These are phyloP conservation scores for Phataginus tricuspis DNA, from an alignment of 2,797 vertebrate species.

Conservation along the genomic window DNA sequence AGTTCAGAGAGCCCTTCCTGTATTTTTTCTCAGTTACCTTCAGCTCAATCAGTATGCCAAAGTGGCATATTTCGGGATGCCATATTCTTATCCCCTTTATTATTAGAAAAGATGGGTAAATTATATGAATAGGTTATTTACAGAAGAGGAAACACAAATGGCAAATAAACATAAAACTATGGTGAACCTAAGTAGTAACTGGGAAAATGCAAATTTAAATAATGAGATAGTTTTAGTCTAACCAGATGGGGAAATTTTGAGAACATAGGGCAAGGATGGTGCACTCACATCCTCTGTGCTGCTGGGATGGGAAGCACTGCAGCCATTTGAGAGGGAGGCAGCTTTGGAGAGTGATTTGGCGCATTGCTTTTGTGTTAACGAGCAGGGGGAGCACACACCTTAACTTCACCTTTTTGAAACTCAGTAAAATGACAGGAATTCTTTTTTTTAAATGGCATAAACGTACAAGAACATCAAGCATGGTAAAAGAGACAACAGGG, in stretches of 20 bases:
- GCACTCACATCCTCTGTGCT: neutral
- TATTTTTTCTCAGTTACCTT: neutral
- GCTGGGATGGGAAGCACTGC: neutral
- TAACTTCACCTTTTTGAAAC: slow-evolving; percentile 5
- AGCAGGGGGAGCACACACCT: neutral
- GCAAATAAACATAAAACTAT: neutral
- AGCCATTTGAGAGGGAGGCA: neutral
- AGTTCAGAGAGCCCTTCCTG: neutral
- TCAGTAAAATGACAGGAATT: neutral
- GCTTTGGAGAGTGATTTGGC: neutral
- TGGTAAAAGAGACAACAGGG: neutral
- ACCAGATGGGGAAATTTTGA: neutral
- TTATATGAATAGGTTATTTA: neutral
- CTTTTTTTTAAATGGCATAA: neutral
- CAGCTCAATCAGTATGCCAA: neutral
- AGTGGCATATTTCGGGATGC: neutral
- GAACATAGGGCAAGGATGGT: neutral
- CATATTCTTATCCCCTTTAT: neutral
- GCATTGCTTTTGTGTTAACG: neutral
- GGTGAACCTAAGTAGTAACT: neutral
- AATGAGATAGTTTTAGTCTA: neutral
- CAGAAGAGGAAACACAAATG: neutral
- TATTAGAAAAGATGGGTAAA: neutral
- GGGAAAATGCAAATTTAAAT: slow-evolving; percentile 27
- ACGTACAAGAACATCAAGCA: neutral